These are phyloP conservation scores for Sebastes iracundus DNA, from an alignment of 2,797 vertebrate species.

Conservation along the genomic window DNA sequence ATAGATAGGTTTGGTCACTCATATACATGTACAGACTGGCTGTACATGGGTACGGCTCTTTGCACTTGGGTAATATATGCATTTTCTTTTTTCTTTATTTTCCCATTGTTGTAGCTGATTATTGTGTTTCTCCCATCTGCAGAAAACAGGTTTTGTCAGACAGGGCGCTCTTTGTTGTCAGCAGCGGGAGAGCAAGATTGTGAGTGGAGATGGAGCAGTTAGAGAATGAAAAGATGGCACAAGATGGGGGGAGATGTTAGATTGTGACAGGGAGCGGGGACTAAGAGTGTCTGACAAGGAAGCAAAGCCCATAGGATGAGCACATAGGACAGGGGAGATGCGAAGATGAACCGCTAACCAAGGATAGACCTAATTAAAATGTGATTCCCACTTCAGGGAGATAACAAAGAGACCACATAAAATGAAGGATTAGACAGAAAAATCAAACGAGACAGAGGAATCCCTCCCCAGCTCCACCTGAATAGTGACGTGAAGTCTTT, in stretches of 20 bases:
- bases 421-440: conserved; percentile 75
- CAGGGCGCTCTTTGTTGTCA: conserved; percentile 70
- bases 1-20: conserved; percentile 40
- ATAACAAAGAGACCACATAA: conserved; percentile 74
- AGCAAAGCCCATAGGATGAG: conserved; percentile 70
- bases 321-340: conserved; percentile 59
- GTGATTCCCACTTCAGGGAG: conserved; percentile 79
- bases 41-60: not conserved
- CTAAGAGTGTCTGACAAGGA: conserved; percentile 67
- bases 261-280: conserved; percentile 68
- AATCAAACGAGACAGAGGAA: conserved; percentile 71
- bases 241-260: conserved; percentile 68
- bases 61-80: conserved; percentile 47
- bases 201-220: conserved; percentile 69
- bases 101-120: conserved; percentile 57
- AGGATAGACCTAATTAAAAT: conserved; percentile 85
- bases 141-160: conserved; percentile 60
- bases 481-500: conserved; percentile 66
- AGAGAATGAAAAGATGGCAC: conserved; percentile 75
- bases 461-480: conserved; percentile 70
- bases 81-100: conserved; percentile 23
- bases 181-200: conserved; percentile 68
- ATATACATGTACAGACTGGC: conserved; percentile 34
- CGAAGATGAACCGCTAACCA: conserved; percentile 67
- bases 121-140: conserved; percentile 65